Evolutionary conservation across 2,113 vertebrate species (phyloP), one percentile per base, ranked within the genome.

Genomic region (Thryonomys swinderianus): DNA sequence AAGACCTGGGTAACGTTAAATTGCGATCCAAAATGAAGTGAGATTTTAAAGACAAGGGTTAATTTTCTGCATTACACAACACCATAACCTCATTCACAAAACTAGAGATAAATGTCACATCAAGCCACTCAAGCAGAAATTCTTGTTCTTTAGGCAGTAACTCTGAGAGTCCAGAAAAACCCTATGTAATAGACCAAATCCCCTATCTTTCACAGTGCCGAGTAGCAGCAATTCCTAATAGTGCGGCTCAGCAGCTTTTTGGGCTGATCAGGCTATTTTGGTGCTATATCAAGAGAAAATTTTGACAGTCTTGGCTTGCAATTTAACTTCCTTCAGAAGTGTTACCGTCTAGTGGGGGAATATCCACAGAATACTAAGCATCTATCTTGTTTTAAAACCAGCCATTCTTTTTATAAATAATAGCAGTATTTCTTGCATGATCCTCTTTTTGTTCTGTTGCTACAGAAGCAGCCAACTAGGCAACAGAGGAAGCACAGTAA

Each of bases 261-360:
- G 87, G 97, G 97, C 96, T 98, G 97, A 98, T 97, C 96, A 89
- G 88, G 96, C 96, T 97, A 95, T 97, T 98, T 96, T 96, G 96
- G 96, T 98, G 88, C 88, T 95, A 81, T 94, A 96, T 97, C 97
- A 97, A 97, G 96, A 96, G 95, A 96, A 95, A 97, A 96, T 87
- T 95, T 97, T 96, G 97, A 98, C 97, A 97, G 97, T 85, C 95
- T 98, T 97, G 96, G 97, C 97, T 97, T 55, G 48, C 96, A 95
- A 92, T 97, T 96, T 97, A 98, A 97, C 96, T 96, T 97, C 86
- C 96, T 97, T 97, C 95, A 94, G 94, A 97, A 97, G 89, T 93
- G 95, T 93, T 97, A 96, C 96, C 96, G 93, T 97, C 94, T 98
- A 97, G 94, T 94, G 53, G 86, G 93, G 88, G 73, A 94, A 76